Evolutionary conservation across 1,140 invertebrate species (phyloP), one percentile per base, ranked within the genome.

Genomic region (Drosophila nasuta): DNA sequence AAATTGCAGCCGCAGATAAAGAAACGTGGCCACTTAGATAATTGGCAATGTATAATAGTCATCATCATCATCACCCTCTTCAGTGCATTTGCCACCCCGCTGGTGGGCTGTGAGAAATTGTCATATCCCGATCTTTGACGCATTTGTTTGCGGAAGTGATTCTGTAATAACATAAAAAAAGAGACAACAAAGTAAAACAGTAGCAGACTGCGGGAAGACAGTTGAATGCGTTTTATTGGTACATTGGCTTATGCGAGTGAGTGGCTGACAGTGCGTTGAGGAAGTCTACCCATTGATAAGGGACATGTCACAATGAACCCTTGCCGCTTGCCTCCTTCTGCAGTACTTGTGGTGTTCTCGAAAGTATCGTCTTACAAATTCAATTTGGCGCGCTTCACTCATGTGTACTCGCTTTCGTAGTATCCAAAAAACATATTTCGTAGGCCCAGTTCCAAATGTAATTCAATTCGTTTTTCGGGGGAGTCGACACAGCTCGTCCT

Each of bases 381-480:
- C 62, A 89, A 87, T 91, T 91, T 91, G 87, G 87, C 87, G 87
- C 87, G 87, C 87, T 91, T 69, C 80, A 81, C 75, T 91, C 87
- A 91, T 83, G 87, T 91, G 87, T 82, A 79, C 33, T 56, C 17
- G 5, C 67, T 59, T 72, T 71, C 68, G 69, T 70, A 80, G 70
- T 71, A 79, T 60, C 62, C 71, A 90, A 68, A 68, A 75, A 76
- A 82, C 76, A 80, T 81, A 90, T 75, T 72, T 72, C 62, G 45
- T 52, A 79, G 74, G 58, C 71, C 67, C 71, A 86, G 75, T 86
- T 88, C 25, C 64, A 77, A 82, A 49, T 88, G 83, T 88, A 87
- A 87, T 64, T 87, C 83, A 87, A 87, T 77, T 87, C 87, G 83
- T 69, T 81, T 75, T 51, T 67, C 60, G 17, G 63, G 48, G 64